These are phyloP conservation scores for Syrmaticus mikado DNA, from an alignment of 2,113 vertebrate genomes.

Conservation along the genomic window DNA sequence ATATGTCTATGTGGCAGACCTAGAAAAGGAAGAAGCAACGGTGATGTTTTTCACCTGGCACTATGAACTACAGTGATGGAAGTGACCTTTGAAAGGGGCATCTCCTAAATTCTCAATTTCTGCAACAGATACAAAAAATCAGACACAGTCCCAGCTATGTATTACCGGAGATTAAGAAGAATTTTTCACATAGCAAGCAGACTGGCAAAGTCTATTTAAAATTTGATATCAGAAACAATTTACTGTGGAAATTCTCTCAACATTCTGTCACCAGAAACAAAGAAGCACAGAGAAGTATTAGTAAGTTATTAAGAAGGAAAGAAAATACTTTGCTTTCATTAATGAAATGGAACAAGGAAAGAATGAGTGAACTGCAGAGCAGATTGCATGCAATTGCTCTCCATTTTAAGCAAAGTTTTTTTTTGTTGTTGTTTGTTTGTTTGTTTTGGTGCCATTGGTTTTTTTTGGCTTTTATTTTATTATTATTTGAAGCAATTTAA, in stretches of 20 bases:
- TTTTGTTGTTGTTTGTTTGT: neutral
- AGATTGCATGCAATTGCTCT: neutral
- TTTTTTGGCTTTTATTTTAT: neutral
- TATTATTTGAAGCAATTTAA: neutral
- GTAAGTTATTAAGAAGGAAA: neutral
- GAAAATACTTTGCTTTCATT: conserved; percentile 39
- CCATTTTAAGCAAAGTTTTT: neutral
- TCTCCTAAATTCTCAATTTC: neutral
- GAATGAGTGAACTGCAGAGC: neutral
- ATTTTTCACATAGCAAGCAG: conserved; percentile 11
- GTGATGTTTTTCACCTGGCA: neutral
- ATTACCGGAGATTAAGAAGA: neutral
- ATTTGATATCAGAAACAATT: neutral
- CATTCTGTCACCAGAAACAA: conserved; percentile 25
- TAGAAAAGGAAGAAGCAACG: neutral
- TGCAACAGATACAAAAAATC: neutral
- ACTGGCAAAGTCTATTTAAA: neutral
- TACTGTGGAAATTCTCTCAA: neutral
- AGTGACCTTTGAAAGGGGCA: neutral
- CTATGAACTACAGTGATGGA: neutral
- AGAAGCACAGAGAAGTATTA: neutral
- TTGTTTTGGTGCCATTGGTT: neutral
- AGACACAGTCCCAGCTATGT: neutral
- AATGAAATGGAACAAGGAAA: conserved; percentile 36
- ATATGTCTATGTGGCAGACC: accelerated